phyloP scores from a whole-genome alignment of 2,113 vertebrate genomes.

The Hippocampus comes region DNA sequence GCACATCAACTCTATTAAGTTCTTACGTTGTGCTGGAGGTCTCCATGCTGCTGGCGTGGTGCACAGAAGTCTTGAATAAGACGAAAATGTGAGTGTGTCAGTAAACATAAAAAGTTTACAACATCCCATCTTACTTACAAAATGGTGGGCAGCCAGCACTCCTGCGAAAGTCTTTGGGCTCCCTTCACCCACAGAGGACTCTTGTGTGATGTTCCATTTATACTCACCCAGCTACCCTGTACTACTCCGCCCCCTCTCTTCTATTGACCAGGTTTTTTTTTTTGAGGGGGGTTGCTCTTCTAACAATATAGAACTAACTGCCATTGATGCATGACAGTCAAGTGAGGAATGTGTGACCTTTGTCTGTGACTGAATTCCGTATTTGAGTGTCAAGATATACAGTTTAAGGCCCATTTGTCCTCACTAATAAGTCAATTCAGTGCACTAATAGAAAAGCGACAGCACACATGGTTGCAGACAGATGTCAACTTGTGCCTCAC shows the following conservation, averaged over 20 bases:
- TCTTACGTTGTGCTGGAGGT: conserved; percentile 53
- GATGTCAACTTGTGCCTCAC: neutral
- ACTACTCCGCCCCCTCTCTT: conserved; percentile 29
- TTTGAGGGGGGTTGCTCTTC: neutral
- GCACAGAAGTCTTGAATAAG: conserved; percentile 3
- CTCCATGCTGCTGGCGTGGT: conserved; percentile 24
- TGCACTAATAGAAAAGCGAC: neutral
- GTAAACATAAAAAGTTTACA: conserved; percentile 7
- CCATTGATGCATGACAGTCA: neutral
- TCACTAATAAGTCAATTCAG: neutral
- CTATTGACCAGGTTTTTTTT: conserved; percentile 41
- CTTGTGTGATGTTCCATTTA: conserved; percentile 40
- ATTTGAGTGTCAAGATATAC: neutral
- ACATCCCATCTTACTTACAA: conserved; percentile 27
- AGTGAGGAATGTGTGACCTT: neutral
- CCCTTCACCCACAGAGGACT: conserved; percentile 3
- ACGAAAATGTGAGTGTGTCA: conserved; percentile 5
- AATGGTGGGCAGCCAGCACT: conserved; percentile 10
- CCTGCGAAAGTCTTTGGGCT: conserved; percentile 5
- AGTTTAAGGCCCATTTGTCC: neutral
- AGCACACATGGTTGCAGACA: neutral
- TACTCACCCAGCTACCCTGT: conserved; percentile 23
- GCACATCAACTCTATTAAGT: neutral
- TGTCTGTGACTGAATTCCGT: neutral
- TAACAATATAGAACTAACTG: neutral